phyloP scores from a whole-genome alignment of 2,888 invertebrate genomes.

The Argyra leucocephala region DNA sequence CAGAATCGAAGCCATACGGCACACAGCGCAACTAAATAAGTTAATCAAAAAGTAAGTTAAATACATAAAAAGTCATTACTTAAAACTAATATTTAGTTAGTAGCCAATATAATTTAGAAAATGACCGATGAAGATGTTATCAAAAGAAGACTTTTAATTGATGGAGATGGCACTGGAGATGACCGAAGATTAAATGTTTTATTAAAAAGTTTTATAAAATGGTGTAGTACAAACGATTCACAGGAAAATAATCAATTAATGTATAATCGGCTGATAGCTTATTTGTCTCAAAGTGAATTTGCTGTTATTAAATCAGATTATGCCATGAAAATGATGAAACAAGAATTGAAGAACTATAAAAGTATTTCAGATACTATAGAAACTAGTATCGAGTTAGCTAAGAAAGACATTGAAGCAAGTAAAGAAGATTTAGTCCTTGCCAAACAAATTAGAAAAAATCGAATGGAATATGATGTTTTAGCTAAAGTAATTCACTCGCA shows the following conservation, averaged over 20 bases:
- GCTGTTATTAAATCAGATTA: slow-evolving; percentile 74
- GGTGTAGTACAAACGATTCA: slow-evolving; percentile 62
- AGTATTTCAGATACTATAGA: slow-evolving; percentile 67
- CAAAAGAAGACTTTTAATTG: slow-evolving; percentile 78
- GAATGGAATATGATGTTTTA: slow-evolving; percentile 85
- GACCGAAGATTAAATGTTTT: slow-evolving; percentile 80
- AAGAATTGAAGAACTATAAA: slow-evolving; percentile 74
- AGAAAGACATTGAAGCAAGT: slow-evolving; percentile 69
- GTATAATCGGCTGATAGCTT: slow-evolving; percentile 70
- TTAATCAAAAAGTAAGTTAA: too few relatives aligned
- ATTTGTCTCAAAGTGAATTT: slow-evolving; percentile 79
- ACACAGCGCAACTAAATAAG: too few relatives aligned
- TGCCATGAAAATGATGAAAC: slow-evolving; percentile 70
- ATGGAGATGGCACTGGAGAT: slow-evolving; percentile 95
- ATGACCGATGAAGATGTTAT: slow-evolving; percentile 71
- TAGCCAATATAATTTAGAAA: not conserved
- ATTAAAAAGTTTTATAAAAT: slow-evolving; percentile 73
- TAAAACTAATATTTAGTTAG: too few relatives aligned
- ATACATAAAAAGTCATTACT: too few relatives aligned
- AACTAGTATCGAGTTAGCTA: slow-evolving; percentile 67
- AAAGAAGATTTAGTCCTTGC: slow-evolving; percentile 73
- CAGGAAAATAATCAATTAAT: slow-evolving; percentile 58
- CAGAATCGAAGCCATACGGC: too few relatives aligned
- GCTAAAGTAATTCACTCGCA: slow-evolving; percentile 85
- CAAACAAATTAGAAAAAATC: slow-evolving; percentile 77